Conservation (phyloP, 1,140 invertebrate genomes). For the Agrilus planipennis region DNA sequence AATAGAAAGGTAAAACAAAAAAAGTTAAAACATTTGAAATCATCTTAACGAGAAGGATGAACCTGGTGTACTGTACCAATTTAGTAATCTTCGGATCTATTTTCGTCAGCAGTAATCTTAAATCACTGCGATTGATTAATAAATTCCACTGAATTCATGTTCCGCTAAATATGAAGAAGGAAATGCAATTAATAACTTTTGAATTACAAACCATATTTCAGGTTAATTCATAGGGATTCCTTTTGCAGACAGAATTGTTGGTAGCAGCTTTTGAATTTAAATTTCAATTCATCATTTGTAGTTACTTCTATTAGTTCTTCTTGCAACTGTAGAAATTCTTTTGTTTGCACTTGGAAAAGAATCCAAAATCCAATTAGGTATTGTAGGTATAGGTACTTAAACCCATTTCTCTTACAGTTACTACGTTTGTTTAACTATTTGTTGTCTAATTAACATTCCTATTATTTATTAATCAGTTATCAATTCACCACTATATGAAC, state of each 20-base stretch:
- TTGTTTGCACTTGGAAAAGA: slow-evolving; percentile 6
- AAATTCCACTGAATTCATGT: slow-evolving; percentile 9
- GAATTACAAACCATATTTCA: slow-evolving; percentile 7
- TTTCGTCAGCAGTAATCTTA: slow-evolving; percentile 4
- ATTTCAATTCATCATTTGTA: slow-evolving; percentile 1
- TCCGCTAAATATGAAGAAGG: slow-evolving; percentile 9
- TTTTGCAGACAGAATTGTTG: slow-evolving; percentile 4
- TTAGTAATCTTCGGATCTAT: too few relatives aligned
- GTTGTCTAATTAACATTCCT: too few relatives aligned
- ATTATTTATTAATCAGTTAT: too few relatives aligned
- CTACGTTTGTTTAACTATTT: too few relatives aligned
- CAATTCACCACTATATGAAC: too few relatives aligned
- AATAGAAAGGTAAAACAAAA: slow-evolving; percentile 6
- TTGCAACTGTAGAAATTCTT: slow-evolving; percentile 8
- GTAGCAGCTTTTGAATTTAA: slow-evolving; percentile 5
- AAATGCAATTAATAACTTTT: slow-evolving; percentile 12
- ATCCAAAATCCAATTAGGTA: slow-evolving; percentile 9
- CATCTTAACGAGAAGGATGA: too few relatives aligned
- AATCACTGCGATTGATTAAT: slow-evolving; percentile 6
- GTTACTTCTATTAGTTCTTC: slow-evolving; percentile 7
- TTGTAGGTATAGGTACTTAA: too few relatives aligned
- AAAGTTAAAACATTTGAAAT: too few relatives aligned
- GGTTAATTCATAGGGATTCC: slow-evolving; percentile 3
- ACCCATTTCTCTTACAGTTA: too few relatives aligned
- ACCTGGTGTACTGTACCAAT: too few relatives aligned